Base-by-base conservation (phyloP, 2,888 invertebrate genomes). In the Chloroclystis v-ata region DNA sequence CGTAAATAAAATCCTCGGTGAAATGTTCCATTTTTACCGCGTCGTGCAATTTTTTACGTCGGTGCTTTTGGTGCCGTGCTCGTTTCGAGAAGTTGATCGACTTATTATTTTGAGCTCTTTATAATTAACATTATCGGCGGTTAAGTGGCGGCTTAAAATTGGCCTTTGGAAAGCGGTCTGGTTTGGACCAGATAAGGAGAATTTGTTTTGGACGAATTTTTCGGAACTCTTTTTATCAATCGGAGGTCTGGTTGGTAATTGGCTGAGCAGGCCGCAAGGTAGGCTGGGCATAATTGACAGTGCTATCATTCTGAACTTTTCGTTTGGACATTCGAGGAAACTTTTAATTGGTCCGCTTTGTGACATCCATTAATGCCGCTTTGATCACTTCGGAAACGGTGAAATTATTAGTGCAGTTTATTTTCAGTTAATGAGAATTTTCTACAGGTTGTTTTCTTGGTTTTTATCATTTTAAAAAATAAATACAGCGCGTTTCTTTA, bases 291-390 rank as follows among this genome's bases (percentile, higher is more conserved):
- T 83, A 83, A 84, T 83, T 81, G 81, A 81, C 82, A 78, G 77
- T 80, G 83, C 78, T 83, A 82, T 84, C 84, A 81, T 84, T 81
- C 79, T 84, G 78, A 73, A 78, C 79, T 80, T 76, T 79, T 80
- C 73, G 76, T 69, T 72, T 63, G 78, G 77, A 79, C 78, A 79
- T 87, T 86, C 86, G 82, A 77, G 82, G 84, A 86, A 87, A 85
- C 73, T 83, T 75, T 85, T 87, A 86, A 87, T 86, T 87, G 85
- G 85, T 80, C 70, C 77, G 80, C 78, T 84, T 84, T 84, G 83
- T 82, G 78, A 81, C 76, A 75, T 77, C 65, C 75, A 78, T 78
- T 83, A 82, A 79, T 69, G 77, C 84, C 84, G 85, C 82, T 75
- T 71, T 72, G 77, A 82, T 84, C 83, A 80, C 33, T 33, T 16